phyloP scores from a whole-genome alignment of 2,797 vertebrate species.

The Amblyopsis hoosieri region DNA sequence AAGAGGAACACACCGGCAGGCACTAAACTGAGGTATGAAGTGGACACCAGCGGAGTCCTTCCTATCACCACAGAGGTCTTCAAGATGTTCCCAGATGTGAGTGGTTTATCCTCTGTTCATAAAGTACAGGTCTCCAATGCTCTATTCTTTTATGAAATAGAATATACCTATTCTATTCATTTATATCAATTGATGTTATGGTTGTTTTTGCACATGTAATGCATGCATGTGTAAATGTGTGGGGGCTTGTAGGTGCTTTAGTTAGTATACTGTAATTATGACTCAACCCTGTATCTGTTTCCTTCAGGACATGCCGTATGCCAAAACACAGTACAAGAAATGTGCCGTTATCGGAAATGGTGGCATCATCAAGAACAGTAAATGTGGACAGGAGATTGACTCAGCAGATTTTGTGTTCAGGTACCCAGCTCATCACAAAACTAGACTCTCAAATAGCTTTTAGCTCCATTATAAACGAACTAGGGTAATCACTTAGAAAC shows the following conservation, averaged over 20 bases:
- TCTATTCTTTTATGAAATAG: not conserved
- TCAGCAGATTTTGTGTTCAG: constrained; percentile 94
- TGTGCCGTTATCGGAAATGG: constrained; percentile 97
- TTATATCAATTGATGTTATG: not conserved
- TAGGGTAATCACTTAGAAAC: not conserved
- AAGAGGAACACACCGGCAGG: constrained; percentile 95
- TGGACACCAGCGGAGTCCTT: constrained; percentile 92
- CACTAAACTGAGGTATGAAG: constrained; percentile 94
- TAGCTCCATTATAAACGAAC: not conserved
- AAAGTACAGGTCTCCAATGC: not conserved
- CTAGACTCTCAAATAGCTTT: too few species aligned
- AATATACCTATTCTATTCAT: not conserved
- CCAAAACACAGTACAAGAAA: constrained; percentile 95
- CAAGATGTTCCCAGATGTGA: constrained; percentile 96
- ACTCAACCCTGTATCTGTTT: constrained; percentile 20
- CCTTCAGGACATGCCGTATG: constrained; percentile 94
- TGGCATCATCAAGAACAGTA: constrained; percentile 97
- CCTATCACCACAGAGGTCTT: constrained; percentile 93
- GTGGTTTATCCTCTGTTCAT: constrained; percentile 30
- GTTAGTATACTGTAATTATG: constrained; percentile 2
- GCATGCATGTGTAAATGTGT: too few species aligned
- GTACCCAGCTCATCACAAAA: constrained; percentile 67
- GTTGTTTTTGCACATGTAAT: not conserved
- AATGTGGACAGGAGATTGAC: constrained; percentile 94
- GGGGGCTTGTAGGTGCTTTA: too few species aligned